These are phyloP conservation scores for Montifringilla adamsi DNA, from an alignment of 2,113 vertebrate genomes.

Conservation along the genomic window DNA sequence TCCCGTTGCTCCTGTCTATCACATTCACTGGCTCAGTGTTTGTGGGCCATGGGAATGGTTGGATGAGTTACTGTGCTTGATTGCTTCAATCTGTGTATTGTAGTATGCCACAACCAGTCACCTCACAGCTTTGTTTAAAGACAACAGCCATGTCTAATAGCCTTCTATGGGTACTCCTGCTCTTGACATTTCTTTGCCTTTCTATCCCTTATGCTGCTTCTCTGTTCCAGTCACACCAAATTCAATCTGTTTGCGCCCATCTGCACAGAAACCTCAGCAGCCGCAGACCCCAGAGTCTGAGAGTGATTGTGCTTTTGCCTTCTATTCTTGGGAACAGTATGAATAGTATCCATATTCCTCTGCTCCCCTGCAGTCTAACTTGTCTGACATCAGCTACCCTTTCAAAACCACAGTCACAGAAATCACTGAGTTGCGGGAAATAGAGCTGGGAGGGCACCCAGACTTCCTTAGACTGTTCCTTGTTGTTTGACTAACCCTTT, in stretches of 20 bases:
- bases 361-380: slow-evolving; percentile 14
- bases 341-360: background rate
- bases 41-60: background rate
- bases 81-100: background rate
- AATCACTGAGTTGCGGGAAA: background rate
- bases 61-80: background rate
- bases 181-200: background rate
- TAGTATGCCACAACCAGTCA: background rate
- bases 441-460: background rate
- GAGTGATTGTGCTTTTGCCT: background rate
- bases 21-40: background rate
- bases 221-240: background rate
- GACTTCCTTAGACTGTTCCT: background rate
- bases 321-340: slow-evolving; percentile 38
- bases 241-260: background rate
- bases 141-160: background rate
- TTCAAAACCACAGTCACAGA: slow-evolving; percentile 26
- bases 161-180: background rate
- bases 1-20: background rate
- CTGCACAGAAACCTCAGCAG: background rate
- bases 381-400: background rate
- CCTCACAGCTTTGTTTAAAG: background rate
- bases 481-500: background rate
- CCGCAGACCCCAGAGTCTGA: background rate
- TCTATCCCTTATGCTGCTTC: background rate